Percentiles rank a stretch among this genome's conserved stretches.
Evolutionary conservation across 1,140 invertebrate genomes (phyloP).

Genomic region (Latrodectus geometricus): DNA sequence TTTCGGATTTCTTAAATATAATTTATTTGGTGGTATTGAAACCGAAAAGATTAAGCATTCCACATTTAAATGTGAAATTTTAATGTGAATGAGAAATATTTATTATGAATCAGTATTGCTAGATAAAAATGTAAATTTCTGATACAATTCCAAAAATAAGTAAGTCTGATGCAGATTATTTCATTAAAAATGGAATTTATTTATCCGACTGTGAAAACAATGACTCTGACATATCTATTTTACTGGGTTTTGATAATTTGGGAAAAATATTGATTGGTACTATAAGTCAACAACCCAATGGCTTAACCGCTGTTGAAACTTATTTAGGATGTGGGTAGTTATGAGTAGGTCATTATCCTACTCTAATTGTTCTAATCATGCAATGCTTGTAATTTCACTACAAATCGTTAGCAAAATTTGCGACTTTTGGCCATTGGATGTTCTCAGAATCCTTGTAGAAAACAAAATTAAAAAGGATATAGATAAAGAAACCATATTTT

Average conservation of each 20-base stretch:
- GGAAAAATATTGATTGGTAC: neutral
- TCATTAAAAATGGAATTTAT: neutral
- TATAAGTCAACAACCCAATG: neutral
- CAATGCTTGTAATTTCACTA: neutral
- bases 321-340: neutral
- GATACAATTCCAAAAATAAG: no score
- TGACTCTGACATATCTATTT: no score
- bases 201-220: no score
- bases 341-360: neutral
- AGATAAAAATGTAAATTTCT: neutral
- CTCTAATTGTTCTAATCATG: neutral
- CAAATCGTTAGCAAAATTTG: neutral
- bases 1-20: neutral
- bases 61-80: constrained; percentile 7
- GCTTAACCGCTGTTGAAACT: neutral
- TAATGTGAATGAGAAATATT: neutral
- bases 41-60: no score
- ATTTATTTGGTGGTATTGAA: constrained; percentile 8
- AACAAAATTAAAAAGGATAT: neutral
- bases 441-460: neutral
- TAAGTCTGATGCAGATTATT: neutral
- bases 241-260: neutral
- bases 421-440: neutral
- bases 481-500: neutral
- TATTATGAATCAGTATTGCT: neutral